These are phyloP conservation scores for Luehdorfia chinensis DNA, from an alignment of 1,140 invertebrate species.

Conservation along the genomic window DNA sequence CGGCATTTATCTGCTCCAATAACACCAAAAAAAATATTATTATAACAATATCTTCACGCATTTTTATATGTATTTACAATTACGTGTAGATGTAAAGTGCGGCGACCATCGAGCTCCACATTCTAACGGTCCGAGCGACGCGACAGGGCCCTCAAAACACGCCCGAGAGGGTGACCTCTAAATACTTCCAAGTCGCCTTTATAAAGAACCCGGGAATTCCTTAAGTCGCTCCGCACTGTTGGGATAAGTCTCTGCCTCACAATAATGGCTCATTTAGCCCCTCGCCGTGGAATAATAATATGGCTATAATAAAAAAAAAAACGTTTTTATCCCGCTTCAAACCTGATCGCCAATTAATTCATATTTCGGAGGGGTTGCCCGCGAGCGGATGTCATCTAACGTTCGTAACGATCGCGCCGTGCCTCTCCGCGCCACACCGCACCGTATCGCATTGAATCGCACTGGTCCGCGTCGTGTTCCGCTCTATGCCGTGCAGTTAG, in stretches of 20 bases:
- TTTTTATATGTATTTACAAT: too few species aligned
- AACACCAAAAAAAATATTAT: too few species aligned
- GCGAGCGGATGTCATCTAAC: conserved; percentile 34
- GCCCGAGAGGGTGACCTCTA: conserved; percentile 13
- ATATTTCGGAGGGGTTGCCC: conserved; percentile 28
- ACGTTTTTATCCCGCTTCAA: conserved; percentile 24
- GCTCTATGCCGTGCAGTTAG: too few species aligned
- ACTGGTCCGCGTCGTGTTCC: neutral
- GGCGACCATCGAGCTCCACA: too few species aligned
- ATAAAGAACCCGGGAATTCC: conserved; percentile 14
- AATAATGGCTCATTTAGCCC: conserved; percentile 22
- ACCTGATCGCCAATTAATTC: conserved; percentile 44
- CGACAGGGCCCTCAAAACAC: conserved; percentile 2
- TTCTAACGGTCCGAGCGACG: conserved; percentile 6
- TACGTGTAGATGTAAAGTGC: too few species aligned
- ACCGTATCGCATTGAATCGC: neutral
- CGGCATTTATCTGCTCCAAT: too few species aligned
- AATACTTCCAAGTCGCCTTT: conserved; percentile 12
- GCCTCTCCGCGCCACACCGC: neutral
- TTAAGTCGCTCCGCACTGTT: neutral
- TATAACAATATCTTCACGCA: too few species aligned
- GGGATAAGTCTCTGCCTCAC: conserved; percentile 7
- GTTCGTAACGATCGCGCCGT: conserved; percentile 10
- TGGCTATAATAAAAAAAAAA: conserved; percentile 21
- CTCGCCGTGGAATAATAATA: conserved; percentile 20